Percentiles rank a stretch among this genome's conserved stretches.
phyloP scores from a whole-genome alignment of 2,797 vertebrate species.

The Catostomus latipinnis region DNA sequence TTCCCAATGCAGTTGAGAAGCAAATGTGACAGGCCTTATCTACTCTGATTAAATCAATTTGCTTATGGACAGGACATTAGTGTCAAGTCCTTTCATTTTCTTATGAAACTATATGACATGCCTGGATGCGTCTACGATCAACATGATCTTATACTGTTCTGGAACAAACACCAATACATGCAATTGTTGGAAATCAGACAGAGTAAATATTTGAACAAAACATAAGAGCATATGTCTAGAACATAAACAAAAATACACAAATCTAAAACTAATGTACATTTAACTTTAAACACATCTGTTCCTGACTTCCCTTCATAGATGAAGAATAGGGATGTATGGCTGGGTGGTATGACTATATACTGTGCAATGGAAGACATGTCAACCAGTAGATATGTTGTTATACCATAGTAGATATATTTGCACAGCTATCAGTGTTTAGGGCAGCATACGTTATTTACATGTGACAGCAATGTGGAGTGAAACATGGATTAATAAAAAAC shows the following conservation, averaged over 20 bases:
- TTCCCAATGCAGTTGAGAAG: constrained; percentile 10
- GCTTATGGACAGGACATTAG: constrained; percentile 21
- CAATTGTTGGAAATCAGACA: neutral
- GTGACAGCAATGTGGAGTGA: no score
- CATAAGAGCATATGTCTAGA: neutral
- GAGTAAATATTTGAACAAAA: neutral
- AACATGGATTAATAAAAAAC: no score
- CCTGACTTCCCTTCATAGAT: neutral
- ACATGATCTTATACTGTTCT: neutral
- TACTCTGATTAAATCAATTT: constrained; percentile 14
- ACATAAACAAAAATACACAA: neutral
- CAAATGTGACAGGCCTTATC: constrained; percentile 14
- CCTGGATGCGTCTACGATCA: neutral
- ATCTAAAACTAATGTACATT: neutral
- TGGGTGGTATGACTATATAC: neutral
- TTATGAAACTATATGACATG: neutral
- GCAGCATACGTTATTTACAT: no score
- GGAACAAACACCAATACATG: neutral
- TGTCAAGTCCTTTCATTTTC: neutral
- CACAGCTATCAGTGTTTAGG: no score
- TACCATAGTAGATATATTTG: neutral
- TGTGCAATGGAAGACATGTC: neutral
- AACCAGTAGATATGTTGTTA: neutral
- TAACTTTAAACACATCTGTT: neutral
- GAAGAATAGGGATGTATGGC: neutral